phyloP scores from a whole-genome alignment of 1,140 invertebrate species.

The silkworm (Bombyx mori) region ASM3026992v2 NC_085132.1:6266001-6266500 shows the following conservation, averaged over 20 bases:
- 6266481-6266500: too few species aligned
- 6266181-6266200: neutral
- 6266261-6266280: slow-evolving; percentile 60
- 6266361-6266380: slow-evolving; percentile 24
- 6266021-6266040: slow-evolving; percentile 63
- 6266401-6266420: too few species aligned
- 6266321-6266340: slow-evolving; percentile 24
- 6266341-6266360: slow-evolving; percentile 46
- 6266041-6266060: slow-evolving; percentile 65
- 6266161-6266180: neutral
- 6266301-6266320: slow-evolving; percentile 49
- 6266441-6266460: too few species aligned
- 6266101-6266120: too few species aligned
- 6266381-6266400: too few species aligned
- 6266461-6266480: too few species aligned
- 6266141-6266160: neutral
- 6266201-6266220: slow-evolving; percentile 4
- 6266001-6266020: slow-evolving; percentile 62
- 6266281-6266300: slow-evolving; percentile 62
- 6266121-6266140: too few species aligned
- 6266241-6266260: slow-evolving; percentile 62
- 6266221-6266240: slow-evolving; percentile 33
- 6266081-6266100: slow-evolving; percentile 14
- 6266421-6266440: too few species aligned
- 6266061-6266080: slow-evolving; percentile 26